Evolutionary conservation across 2,888 invertebrate genomes (phyloP), one percentile per base, ranked within the genome.

Genomic region (Lacanobia oleracea): DNA sequence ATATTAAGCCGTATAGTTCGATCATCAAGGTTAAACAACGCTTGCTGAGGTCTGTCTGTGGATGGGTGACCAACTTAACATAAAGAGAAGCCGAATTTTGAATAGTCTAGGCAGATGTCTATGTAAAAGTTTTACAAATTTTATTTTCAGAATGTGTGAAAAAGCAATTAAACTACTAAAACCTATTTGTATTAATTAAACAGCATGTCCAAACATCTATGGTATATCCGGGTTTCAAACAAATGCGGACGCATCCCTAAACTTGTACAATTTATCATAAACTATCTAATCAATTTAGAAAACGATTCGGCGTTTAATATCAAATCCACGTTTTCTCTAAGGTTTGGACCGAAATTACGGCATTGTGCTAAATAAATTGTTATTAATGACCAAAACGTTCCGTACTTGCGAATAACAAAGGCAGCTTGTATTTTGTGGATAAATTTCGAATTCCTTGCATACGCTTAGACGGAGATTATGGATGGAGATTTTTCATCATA

Each of bases 331-430:
- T 94, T 94, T 92, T 92, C 93, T 93, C 92, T 91, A 92, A 94
- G 94, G 94, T 93, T 92, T 91, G 90, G 91, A 88, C 91, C 92
- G 86, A 94, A 93, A 93, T 94, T 93, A 93, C 92, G 93, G 93
- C 89, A 94, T 94, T 95, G 94, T 94, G 93, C 91, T 92, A 93
- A 95, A 95, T 95, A 95, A 95, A 96, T 95, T 94, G 94, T 96
- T 95, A 95, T 95, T 95, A 95, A 95, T 95, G 94, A 95, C 93
- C 92, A 88, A 90, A 94, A 92, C 93, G 92, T 89, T 93, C 91
- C 90, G 57, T 83, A 91, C 91, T 94, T 92, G 89, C 90, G 79
- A 87, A 90, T 92, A 90, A 92, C 94, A 94, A 93, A 92, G 90
- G 92, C 89, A 83, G 90, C 87, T 89, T 89, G 90, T 91, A 90